Evolutionary conservation across 2,888 invertebrate genomes (phyloP).

Genomic region (Julus scanicus): DNA sequence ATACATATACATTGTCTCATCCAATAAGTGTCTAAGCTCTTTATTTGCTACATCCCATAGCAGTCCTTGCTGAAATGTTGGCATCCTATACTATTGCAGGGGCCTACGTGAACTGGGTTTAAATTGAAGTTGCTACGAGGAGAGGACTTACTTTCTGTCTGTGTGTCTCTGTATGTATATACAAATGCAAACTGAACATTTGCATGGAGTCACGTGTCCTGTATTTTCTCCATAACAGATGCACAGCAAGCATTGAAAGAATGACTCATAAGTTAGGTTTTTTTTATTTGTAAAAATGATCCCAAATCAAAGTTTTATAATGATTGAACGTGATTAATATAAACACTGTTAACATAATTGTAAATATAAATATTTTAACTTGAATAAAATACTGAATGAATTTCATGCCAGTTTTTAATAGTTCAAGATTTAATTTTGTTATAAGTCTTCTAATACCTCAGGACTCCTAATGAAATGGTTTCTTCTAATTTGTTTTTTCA

Average conservation of each 20-base stretch:
- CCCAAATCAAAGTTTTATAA: too few species aligned
- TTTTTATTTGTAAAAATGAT: too few species aligned
- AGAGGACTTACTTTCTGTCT: not conserved
- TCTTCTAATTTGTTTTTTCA: too few species aligned
- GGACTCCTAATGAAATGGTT: too few species aligned
- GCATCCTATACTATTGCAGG: conserved; percentile 8
- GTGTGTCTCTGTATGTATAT: not conserved
- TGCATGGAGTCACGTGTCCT: not conserved
- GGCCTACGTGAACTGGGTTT: conserved; percentile 17
- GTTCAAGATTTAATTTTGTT: too few species aligned
- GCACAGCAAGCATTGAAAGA: not conserved
- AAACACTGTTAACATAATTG: too few species aligned
- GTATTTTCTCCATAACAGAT: not conserved
- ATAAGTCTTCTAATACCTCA: too few species aligned
- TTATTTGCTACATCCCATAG: conserved; percentile 34
- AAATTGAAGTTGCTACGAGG: conserved; percentile 3
- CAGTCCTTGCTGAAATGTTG: conserved; percentile 3
- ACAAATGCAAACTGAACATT: conserved; percentile 22
- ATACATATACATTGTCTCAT: not conserved
- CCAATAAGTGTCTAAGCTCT: conserved; percentile 42
- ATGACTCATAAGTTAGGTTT: too few species aligned
- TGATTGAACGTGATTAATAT: too few species aligned
- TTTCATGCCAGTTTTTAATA: too few species aligned
- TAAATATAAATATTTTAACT: too few species aligned
- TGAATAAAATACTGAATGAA: too few species aligned